Evolutionary conservation across 2,888 invertebrate species (phyloP).

Genomic region (Netelia virgata): DNA sequence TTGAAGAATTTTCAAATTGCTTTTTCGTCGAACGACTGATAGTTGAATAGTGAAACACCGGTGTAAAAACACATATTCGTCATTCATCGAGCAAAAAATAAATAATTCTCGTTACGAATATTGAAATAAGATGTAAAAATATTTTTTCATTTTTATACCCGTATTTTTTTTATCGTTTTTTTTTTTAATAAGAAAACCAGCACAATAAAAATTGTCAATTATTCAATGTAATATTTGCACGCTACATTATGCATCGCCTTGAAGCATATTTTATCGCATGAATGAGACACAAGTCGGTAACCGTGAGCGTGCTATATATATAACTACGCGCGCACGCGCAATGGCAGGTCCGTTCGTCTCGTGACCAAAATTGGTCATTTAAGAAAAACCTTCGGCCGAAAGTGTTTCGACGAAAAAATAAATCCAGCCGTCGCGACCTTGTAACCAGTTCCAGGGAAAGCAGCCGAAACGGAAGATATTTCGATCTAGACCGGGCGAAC

Average conservation of each 20-base stretch:
- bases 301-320: constrained; percentile 39
- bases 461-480: constrained; percentile 49
- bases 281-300: constrained; percentile 17
- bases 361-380: constrained; percentile 61
- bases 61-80: no score
- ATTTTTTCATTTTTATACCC: not conserved
- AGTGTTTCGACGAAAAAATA: constrained; percentile 56
- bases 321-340: constrained; percentile 1
- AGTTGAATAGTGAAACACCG: no score
- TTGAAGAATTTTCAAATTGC: no score
- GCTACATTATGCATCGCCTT: not conserved
- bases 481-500: constrained; percentile 25
- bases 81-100: no score
- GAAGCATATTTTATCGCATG: constrained; percentile 9
- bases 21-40: no score
- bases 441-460: constrained; percentile 55
- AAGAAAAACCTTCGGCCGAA: constrained; percentile 34
- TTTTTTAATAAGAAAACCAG: not conserved
- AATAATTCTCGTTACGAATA: no score
- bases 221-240: not conserved
- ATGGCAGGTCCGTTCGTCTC: constrained; percentile 38
- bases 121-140: not conserved
- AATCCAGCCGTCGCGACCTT: constrained; percentile 39
- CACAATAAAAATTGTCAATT: not conserved
- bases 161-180: not conserved